Base-by-base conservation (phyloP, 2,113 vertebrate species). In the Oryzias celebensis region DNA sequence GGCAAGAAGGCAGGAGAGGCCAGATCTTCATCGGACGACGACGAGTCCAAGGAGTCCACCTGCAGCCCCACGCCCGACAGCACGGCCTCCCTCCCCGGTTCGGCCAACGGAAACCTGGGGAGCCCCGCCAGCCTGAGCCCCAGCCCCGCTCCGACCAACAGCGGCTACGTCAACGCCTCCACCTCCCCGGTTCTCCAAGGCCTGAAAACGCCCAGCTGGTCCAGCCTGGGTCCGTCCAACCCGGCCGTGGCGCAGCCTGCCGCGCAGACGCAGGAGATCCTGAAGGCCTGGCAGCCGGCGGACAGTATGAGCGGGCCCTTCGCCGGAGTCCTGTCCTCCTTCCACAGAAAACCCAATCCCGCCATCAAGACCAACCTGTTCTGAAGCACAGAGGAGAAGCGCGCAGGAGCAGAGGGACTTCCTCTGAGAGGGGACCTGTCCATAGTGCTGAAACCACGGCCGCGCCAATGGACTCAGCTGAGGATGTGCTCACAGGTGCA, bases 1-100 rank as follows among this genome's bases (percentile, higher is more conserved):
- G 71, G 87, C 44, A 98, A 98, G 80, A 98, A 98, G 79, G 73
- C 49, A 1, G 83, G 89, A 4, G 87, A 96, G 45, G 78, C 88
- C 0, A 93, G 94, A 36, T 95, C 94, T 47, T 96, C 95, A 3
- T 98, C 96, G 0, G 95, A 96, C 10, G 96, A 97, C 1, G 96
- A 97, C 5, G 96, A 98, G 62, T 96, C 94, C 78, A 98, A 97
- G 80, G 96, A 98, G 62, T 95, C 96, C 84, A 98, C 93, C 81
- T 97, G 95, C 91, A 97, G 95, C 90, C 94, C 94, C 16, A 98
- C 96, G 0, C 96, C 96, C 0, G 96, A 98, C 93, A 98, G 96
- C 92, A 98, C 96, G 2, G 96, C 95, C 1, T 96, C 95, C 7
- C 86, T 98, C 85, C 93, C 96, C 0, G 88, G 93, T 3, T 92